phyloP scores from a whole-genome alignment of 1,140 invertebrate species.

The Halesus radiatus region DNA sequence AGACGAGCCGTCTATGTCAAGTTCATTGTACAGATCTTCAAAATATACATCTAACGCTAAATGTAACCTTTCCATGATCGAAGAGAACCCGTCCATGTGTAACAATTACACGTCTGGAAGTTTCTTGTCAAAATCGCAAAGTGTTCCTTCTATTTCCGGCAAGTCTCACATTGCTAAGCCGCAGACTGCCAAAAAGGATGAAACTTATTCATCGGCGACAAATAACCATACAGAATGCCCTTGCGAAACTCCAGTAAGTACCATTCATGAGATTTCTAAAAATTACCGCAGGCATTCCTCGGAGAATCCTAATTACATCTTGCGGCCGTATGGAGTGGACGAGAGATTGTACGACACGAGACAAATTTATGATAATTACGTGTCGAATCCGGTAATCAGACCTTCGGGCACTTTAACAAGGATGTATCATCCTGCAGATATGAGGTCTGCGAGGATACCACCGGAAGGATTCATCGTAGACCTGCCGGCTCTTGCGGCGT shows the following conservation, averaged over 20 bases:
- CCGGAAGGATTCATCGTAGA: constrained; percentile 45
- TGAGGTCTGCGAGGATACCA: constrained; percentile 51
- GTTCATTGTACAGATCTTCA: constrained; percentile 32
- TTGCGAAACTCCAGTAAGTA: constrained; percentile 46
- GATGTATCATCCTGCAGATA: constrained; percentile 59
- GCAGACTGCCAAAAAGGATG: constrained; percentile 12
- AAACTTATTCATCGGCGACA: constrained; percentile 22
- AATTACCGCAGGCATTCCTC: constrained; percentile 46
- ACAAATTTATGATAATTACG: not conserved
- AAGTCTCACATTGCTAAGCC: not conserved
- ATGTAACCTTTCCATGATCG: constrained; percentile 65
- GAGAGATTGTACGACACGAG: not conserved
- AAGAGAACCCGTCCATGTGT: constrained; percentile 62
- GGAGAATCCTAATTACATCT: constrained; percentile 41
- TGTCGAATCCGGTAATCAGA: constrained; percentile 28
- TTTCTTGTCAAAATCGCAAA: constrained; percentile 48
- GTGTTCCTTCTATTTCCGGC: constrained; percentile 47
- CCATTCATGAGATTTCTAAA: constrained; percentile 17
- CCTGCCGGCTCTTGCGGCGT: constrained; percentile 58
- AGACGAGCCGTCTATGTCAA: constrained; percentile 14
- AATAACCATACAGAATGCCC: constrained; percentile 25
- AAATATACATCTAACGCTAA: constrained; percentile 62
- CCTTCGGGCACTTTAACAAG: constrained; percentile 54
- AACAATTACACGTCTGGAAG: constrained; percentile 48
- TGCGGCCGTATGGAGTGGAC: constrained; percentile 29